Base-by-base conservation (phyloP, 1,140 invertebrate genomes). In the Anadara kagoshimensis region DNA sequence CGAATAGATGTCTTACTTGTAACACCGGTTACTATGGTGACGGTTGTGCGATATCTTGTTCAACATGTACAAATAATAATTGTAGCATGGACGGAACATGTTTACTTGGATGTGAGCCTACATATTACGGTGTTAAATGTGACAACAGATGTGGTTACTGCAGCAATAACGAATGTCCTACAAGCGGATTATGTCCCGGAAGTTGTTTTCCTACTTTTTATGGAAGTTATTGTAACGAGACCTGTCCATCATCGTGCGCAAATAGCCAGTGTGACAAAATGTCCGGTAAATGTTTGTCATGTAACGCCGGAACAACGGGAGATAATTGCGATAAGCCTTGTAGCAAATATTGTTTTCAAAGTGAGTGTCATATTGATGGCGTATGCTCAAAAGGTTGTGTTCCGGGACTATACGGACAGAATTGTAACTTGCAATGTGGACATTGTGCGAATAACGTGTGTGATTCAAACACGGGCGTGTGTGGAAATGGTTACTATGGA, bases 11-110 rank as follows among this genome's bases (percentile, higher is more conserved):
- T n/a, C n/a, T n/a, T 51, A 72, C 73, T 16, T 80, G 78, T 68
- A 58, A 73, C 22, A 24, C 51, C 0, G 73, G 78, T 11, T 80
- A 73, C 51, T 54, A 71, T 29, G 73, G 73, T 45, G 29, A 56
- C 5, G 41, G 57, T 1, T 80, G 78, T 41, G 66, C n/a, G 2
- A 36, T 47, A 43, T 58, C 20, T 14, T 67, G 64, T 22, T 62
- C 45, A n/a, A 18, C 56, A n/a, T n/a, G n/a, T n/a, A n/a, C n/a
- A n/a, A n/a, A n/a, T n/a, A 61, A 56, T 47, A 73, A 54, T n/a
- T n/a, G n/a, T n/a, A n/a, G n/a, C n/a, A n/a, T n/a, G n/a, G n/a
- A n/a, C n/a, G n/a, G n/a, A n/a, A n/a, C n/a, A n/a, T n/a, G n/a
- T n/a, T n/a, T n/a, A n/a, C n/a, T n/a, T n/a, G n/a, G n/a, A n/a